Percentiles rank a stretch among this genome's conserved stretches.
Conservation (phyloP, 2,113 vertebrate species). For the Rhinopomastus cyanomelas region DNA sequence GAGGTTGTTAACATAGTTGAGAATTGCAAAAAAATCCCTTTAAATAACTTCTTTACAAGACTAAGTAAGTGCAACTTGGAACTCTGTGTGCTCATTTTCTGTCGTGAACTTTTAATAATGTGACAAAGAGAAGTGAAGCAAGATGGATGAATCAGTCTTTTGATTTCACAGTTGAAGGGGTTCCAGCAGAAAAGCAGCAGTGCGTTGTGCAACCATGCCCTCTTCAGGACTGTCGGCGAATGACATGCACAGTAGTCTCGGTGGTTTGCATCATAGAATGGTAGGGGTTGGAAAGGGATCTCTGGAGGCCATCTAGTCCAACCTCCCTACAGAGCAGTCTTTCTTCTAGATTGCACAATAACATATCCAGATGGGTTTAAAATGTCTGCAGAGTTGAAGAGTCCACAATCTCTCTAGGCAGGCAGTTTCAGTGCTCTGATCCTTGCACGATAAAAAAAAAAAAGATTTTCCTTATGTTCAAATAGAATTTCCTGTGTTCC, state of each 20-base stretch:
- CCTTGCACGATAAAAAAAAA: too few relatives aligned
- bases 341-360: too few relatives aligned
- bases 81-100: background rate
- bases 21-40: background rate
- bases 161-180: background rate
- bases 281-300: too few relatives aligned
- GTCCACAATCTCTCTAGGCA: too few relatives aligned
- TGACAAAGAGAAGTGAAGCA: background rate
- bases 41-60: background rate
- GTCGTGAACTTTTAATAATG: background rate
- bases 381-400: too few relatives aligned
- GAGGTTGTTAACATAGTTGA: background rate
- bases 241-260: accelerated
- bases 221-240: slow-evolving; percentile 2
- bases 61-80: background rate
- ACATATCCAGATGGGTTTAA: too few relatives aligned
- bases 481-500: too few relatives aligned
- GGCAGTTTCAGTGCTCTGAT: too few relatives aligned
- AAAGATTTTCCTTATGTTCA: too few relatives aligned
- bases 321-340: too few relatives aligned
- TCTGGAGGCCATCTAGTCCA: too few relatives aligned
- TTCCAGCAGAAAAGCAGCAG: background rate
- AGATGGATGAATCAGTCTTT: background rate
- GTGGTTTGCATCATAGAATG: background rate
- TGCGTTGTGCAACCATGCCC: background rate